Conservation (phyloP, 1,140 invertebrate species). For the Cephus cinctus region DNA sequence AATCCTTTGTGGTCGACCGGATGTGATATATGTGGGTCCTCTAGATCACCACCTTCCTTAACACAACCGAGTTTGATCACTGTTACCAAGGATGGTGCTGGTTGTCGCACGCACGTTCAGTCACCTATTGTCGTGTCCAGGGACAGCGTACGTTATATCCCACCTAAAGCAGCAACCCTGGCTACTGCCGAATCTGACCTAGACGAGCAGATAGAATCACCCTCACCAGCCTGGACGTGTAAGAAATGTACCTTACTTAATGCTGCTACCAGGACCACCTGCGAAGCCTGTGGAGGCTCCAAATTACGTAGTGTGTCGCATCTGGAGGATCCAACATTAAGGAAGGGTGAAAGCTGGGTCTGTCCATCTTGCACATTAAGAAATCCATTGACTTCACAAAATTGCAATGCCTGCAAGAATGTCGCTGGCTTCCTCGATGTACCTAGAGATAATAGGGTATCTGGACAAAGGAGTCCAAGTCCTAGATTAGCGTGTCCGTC, state of each 20-base stretch:
- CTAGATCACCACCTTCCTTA: constrained; percentile 63
- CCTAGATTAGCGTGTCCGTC: constrained; percentile 38
- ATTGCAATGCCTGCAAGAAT: constrained; percentile 80
- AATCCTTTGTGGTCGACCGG: constrained; percentile 75
- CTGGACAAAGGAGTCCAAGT: constrained; percentile 46
- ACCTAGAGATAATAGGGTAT: constrained; percentile 34
- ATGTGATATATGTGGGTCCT: constrained; percentile 78
- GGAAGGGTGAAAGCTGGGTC: constrained; percentile 79
- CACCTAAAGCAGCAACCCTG: constrained; percentile 54
- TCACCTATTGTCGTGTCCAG: constrained; percentile 49
- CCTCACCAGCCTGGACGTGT: constrained; percentile 74
- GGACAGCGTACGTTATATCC: constrained; percentile 54
- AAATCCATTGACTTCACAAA: constrained; percentile 69
- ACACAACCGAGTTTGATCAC: constrained; percentile 68
- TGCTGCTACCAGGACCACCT: constrained; percentile 65
- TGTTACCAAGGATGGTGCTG: constrained; percentile 61
- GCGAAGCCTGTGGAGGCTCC: constrained; percentile 81
- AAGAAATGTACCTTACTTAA: constrained; percentile 86
- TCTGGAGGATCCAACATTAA: constrained; percentile 66
- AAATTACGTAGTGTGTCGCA: constrained; percentile 68
- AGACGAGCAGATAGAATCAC: constrained; percentile 43
- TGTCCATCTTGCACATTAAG: constrained; percentile 79
- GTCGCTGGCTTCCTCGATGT: constrained; percentile 47
- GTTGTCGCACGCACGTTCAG: constrained; percentile 35
- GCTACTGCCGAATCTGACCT: constrained; percentile 46